Evolutionary conservation across 1,140 invertebrate genomes (phyloP).

Genomic region (Musca vetustissima): DNA sequence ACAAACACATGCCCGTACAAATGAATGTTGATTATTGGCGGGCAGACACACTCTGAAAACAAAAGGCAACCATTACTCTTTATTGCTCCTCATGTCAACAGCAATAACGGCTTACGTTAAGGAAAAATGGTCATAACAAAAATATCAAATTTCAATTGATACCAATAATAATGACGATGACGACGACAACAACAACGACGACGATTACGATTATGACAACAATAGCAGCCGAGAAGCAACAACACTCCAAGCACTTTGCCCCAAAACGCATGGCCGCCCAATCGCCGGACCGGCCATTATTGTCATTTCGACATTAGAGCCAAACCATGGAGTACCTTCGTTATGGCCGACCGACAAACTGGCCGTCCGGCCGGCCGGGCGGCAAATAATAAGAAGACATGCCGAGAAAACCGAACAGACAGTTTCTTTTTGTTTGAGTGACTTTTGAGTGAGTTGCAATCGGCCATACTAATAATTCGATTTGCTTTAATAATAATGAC

Average conservation of each 20-base stretch:
- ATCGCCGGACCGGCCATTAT: too few relatives aligned
- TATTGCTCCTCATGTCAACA: not conserved
- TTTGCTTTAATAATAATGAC: conserved; percentile 49
- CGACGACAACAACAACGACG: conserved; percentile 10
- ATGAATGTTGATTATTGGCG: conserved; percentile 34
- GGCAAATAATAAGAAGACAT: conserved; percentile 32
- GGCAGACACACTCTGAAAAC: conserved; percentile 33
- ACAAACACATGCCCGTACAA: conserved; percentile 26
- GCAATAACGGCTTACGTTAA: not conserved
- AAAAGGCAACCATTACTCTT: conserved; percentile 22
- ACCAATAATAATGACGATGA: not conserved
- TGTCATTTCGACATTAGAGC: not conserved
- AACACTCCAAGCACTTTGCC: conserved; percentile 12
- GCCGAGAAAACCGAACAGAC: conserved; percentile 1
- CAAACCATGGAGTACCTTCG: not conserved
- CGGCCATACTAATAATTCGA: conserved; percentile 56
- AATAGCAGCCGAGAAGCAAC: conserved; percentile 11
- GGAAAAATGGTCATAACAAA: not conserved
- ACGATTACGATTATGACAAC: not conserved
- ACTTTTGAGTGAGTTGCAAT: conserved; percentile 53
- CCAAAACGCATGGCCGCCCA: too few relatives aligned
- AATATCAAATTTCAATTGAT: conserved; percentile 18
- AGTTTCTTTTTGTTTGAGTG: conserved; percentile 36
- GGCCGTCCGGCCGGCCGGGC: not conserved
- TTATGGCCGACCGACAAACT: not conserved